phyloP scores from a whole-genome alignment of 2,113 vertebrate genomes.

The Pipa parva region DNA sequence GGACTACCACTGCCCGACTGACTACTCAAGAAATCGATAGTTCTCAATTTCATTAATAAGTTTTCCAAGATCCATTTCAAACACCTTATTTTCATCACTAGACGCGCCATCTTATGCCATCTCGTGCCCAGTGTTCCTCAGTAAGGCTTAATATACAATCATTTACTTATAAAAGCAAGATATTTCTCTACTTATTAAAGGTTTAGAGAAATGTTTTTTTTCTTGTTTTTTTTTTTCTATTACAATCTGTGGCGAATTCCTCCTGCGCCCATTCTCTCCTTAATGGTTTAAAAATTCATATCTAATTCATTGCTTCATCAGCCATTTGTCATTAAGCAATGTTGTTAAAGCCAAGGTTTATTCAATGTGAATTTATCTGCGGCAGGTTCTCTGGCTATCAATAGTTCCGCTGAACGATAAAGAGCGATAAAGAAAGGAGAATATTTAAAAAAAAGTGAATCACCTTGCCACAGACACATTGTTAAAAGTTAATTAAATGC shows the following conservation, averaged over 20 bases:
- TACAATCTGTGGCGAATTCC: not conserved
- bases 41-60: no score
- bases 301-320: not conserved
- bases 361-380: conserved; percentile 21
- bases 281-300: not conserved
- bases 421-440: not conserved
- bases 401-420: not conserved
- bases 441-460: conserved; percentile 23
- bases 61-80: no score
- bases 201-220: no score
- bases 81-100: no score
- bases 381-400: conserved; percentile 2
- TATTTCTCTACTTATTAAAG: no score
- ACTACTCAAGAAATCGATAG: no score
- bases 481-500: conserved; percentile 39
- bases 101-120: no score
- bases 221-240: not conserved
- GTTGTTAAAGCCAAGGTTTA: conserved; percentile 3
- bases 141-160: no score
- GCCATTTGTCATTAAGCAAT: not conserved
- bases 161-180: no score
- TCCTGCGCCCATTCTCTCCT: not conserved
- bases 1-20: no score
- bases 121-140: no score
- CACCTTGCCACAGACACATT: conserved; percentile 33